These are phyloP conservation scores for Ctenopoma multispine DNA, from an alignment of 2,797 vertebrate genomes.

Conservation along the genomic window DNA sequence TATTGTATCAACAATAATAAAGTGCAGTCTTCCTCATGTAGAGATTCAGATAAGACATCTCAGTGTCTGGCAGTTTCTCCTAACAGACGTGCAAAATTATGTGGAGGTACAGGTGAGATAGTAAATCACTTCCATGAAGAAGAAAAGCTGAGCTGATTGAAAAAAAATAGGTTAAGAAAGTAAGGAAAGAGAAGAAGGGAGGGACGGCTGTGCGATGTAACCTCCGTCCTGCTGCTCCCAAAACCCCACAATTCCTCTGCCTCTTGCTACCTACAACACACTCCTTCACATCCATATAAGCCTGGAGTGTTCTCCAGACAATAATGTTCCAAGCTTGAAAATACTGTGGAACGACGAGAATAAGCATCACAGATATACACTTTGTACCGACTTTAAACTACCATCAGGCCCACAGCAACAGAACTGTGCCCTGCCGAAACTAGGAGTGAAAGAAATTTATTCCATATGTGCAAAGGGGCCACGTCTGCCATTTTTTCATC, in stretches of 20 bases:
- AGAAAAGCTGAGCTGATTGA: constrained; percentile 72
- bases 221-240: not conserved
- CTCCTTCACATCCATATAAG: constrained; percentile 9
- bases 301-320: constrained; percentile 1
- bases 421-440: constrained; percentile 58
- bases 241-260: constrained; percentile 15
- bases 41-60: constrained; percentile 27
- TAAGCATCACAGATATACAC: not conserved
- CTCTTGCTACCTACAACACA: not conserved
- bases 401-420: constrained; percentile 39
- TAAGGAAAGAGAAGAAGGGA: not conserved
- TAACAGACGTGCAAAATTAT: constrained; percentile 4
- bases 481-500: constrained; percentile 68
- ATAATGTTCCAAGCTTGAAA: not conserved
- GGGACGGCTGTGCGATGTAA: constrained; percentile 10
- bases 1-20: constrained; percentile 14
- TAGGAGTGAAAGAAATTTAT: constrained; percentile 76
- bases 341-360: not conserved
- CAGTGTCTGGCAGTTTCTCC: not conserved
- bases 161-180: too few relatives aligned
- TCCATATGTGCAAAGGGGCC: constrained; percentile 82
- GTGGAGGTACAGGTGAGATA: constrained; percentile 30
- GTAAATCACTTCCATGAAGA: constrained; percentile 69
- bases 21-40: not conserved
- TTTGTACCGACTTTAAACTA: constrained; percentile 33